Percentiles rank a stretch among this genome's conserved stretches.
Evolutionary conservation across 2,113 vertebrate genomes (phyloP).

Genomic region (Myrmecophaga tridactyla): DNA sequence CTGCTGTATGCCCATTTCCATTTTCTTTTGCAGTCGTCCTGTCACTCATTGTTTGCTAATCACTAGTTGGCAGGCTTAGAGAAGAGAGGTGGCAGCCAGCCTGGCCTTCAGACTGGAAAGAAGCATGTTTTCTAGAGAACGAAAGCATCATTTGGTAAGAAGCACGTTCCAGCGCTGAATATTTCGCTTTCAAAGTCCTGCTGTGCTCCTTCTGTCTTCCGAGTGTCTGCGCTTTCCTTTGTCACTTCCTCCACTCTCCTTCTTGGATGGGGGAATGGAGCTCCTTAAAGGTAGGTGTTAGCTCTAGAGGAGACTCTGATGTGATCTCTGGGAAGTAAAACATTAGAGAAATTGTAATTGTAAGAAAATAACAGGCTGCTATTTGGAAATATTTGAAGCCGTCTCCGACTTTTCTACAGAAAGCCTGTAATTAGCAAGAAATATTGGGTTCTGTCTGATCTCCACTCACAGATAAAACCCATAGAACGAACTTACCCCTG

Average conservation of each 20-base stretch:
- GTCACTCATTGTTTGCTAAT: slow-evolving; percentile 71
- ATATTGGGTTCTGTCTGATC: neutral
- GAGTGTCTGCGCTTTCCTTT: slow-evolving; percentile 53
- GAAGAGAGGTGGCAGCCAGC: slow-evolving; percentile 62
- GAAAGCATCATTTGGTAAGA: slow-evolving; percentile 70
- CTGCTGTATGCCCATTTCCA: neutral
- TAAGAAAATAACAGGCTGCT: neutral
- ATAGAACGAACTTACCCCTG: neutral
- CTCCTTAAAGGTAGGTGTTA: neutral
- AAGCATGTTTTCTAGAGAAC: slow-evolving; percentile 70
- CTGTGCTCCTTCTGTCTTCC: slow-evolving; percentile 76
- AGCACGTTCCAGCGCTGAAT: slow-evolving; percentile 67
- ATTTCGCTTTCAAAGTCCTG: slow-evolving; percentile 70
- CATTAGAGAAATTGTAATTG: neutral
- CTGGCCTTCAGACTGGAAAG: slow-evolving; percentile 67
- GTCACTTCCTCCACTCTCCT: slow-evolving; percentile 49
- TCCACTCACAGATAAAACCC: neutral
- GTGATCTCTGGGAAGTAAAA: neutral
- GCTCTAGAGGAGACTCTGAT: neutral
- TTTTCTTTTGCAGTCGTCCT: neutral
- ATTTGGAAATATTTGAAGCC: slow-evolving; percentile 27
- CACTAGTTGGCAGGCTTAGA: slow-evolving; percentile 60
- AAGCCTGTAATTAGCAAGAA: slow-evolving; percentile 7
- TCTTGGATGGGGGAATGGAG: slow-evolving; percentile 47
- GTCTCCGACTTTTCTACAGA: slow-evolving; percentile 39